Percentiles rank a stretch among this genome's conserved stretches.
These are phyloP conservation scores for Agriopis aurantiaria DNA, from an alignment of 2,888 invertebrate genomes.

Conservation along the genomic window DNA sequence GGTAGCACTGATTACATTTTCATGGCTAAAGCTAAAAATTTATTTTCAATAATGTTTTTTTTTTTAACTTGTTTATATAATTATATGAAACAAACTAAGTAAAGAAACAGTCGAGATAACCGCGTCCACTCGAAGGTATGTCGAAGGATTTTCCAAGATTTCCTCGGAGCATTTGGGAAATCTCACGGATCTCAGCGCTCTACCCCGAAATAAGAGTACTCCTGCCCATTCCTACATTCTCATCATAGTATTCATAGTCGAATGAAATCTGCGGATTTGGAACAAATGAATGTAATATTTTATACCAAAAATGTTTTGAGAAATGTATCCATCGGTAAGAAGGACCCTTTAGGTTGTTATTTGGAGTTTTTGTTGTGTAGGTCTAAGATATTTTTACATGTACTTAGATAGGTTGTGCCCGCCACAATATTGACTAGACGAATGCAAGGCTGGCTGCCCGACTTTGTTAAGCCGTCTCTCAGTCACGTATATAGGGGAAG, in stretches of 20 bases:
- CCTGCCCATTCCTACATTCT: slow-evolving; percentile 27
- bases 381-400: too few species aligned
- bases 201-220: slow-evolving; percentile 8
- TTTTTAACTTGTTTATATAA: too few species aligned
- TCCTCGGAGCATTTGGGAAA: slow-evolving; percentile 26
- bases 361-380: slow-evolving; percentile 1
- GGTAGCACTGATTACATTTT: too few species aligned
- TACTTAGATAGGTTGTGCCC: too few species aligned
- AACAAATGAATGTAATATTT: slow-evolving; percentile 15
- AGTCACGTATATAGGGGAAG: too few species aligned
- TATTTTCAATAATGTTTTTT: too few species aligned
- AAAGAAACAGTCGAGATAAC: slow-evolving; percentile 27
- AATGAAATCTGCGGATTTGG: slow-evolving; percentile 32
- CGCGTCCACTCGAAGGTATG: slow-evolving; percentile 27
- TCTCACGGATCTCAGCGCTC: slow-evolving; percentile 10
- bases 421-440: too few species aligned
- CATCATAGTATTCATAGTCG: slow-evolving; percentile 32
- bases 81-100: slow-evolving; percentile 1
- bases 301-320: slow-evolving; percentile 12
- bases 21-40: too few species aligned
- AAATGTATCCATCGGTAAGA: slow-evolving; percentile 6
- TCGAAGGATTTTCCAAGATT: slow-evolving; percentile 18
- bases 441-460: too few species aligned
- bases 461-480: too few species aligned
- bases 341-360: neutral